Percentiles rank a stretch among this genome's conserved stretches.
Evolutionary conservation across 2,113 vertebrate species (phyloP).

Genomic region (Phaetusa simplex): DNA sequence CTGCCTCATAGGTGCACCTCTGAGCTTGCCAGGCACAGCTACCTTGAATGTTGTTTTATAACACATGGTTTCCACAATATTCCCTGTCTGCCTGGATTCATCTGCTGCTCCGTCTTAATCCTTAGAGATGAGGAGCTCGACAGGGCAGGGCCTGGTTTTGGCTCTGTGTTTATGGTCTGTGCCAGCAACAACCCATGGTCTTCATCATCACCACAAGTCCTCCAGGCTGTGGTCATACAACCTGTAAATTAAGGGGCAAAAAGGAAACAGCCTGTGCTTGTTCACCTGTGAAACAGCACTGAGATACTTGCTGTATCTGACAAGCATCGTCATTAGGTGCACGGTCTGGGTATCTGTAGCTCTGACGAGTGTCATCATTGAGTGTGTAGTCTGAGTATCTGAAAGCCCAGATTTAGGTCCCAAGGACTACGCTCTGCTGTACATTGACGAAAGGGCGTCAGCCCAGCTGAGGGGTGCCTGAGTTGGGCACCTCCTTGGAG

Average conservation of each 20-base stretch:
- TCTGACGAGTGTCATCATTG: background rate
- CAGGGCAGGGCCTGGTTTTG: background rate
- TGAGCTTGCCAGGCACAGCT: background rate
- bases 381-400: background rate
- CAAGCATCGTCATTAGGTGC: background rate
- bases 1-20: background rate
- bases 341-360: background rate
- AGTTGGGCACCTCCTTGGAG: background rate
- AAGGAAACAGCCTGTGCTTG: background rate
- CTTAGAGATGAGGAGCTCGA: background rate
- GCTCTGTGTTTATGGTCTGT: background rate
- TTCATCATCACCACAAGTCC: background rate
- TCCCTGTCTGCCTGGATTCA: background rate
- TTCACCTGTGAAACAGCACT: background rate
- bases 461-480: background rate
- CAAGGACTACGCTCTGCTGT: background rate
- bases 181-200: background rate
- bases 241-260: background rate
- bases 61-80: background rate
- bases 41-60: background rate
- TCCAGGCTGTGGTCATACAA: background rate
- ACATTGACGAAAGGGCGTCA: background rate
- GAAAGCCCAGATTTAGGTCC: background rate
- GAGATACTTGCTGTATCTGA: background rate
- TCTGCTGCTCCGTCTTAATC: background rate